Evolutionary conservation across 1,140 invertebrate species (phyloP), one percentile per base, ranked within the genome.

Genomic region (Lucilia cuprina): DNA sequence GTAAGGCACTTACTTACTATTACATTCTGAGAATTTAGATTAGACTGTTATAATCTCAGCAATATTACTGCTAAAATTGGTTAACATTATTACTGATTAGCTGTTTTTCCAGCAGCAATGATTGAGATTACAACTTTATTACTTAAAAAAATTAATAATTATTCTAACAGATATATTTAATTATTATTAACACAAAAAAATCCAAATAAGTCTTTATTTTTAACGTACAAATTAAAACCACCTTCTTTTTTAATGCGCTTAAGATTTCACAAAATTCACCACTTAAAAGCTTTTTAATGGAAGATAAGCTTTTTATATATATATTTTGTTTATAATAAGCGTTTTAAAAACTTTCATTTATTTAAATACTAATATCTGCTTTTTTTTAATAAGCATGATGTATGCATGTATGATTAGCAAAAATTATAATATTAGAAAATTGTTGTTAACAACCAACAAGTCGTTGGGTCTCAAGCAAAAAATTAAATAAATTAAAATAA

Each of bases 331-430:
- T 60, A n/a, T 60, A 60, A 60, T 60, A 60, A 60, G 55, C 55
- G n/a, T 60, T 60, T 60, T 60, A 60, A 60, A 30, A 60, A 60
- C 55, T 60, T 60, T 60, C 55, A 60, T 60, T 60, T 60, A 70
- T 70, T 70, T 70, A 21, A 19, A 70, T 21, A 70, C 5, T 19
- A 17, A 70, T 21, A 70, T 21, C 10, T 21, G 17, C 21, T 70
- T 60, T 70, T 65, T 55, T 70, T 70, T 70, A 70, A 70, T 70
- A 19, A 70, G n/a, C 21, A 70, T 70, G n/a, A 70, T 70, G 12
- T 70, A 19, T 55, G 17, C 17, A 17, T 17, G 17, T 70, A 70
- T 21, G n/a, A 70, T 25, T 21, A 21, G 19, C 12, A 21, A 21
- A 70, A 21, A 70, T 70, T 70, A 70, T 21, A 70, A 70, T 70